Evolutionary conservation across 2,113 vertebrate species (phyloP).

Genomic region (Pseudolaguvia tuberculata): DNA sequence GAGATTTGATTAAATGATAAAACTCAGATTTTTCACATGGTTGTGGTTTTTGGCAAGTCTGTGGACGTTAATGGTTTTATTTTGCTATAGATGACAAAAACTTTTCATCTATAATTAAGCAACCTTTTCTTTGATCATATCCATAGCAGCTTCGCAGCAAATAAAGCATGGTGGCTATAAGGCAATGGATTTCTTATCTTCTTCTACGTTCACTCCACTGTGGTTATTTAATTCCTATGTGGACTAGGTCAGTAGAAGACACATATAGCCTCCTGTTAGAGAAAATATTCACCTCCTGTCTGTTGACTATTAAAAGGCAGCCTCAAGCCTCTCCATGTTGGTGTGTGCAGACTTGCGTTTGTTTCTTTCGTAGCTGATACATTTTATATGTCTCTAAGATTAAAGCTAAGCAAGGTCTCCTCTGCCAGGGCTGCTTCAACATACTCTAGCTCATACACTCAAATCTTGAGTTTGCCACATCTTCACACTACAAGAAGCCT

Average conservation of each 20-base stretch:
- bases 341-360: conserved; percentile 42
- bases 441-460: conserved; percentile 75
- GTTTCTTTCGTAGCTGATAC: conserved; percentile 50
- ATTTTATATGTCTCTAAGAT: conserved; percentile 68
- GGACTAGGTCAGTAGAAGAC: conserved; percentile 23
- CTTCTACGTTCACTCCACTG: conserved; percentile 25
- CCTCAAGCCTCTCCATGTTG: conserved; percentile 17
- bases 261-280: conserved; percentile 22
- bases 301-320: conserved; percentile 25
- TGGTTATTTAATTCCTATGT: conserved; percentile 37
- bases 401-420: conserved; percentile 78
- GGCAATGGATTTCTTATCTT: conserved; percentile 30
- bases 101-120: conserved; percentile 1
- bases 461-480: conserved; percentile 74
- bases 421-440: conserved; percentile 72
- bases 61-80: background rate
- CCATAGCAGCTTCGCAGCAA: conserved; percentile 7
- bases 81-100: background rate
- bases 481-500: conserved; percentile 53
- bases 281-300: conserved; percentile 21
- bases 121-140: conserved; percentile 26
- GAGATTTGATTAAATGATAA: conserved; percentile 8
- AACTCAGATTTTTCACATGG: background rate
- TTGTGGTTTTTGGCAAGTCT: background rate
- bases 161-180: conserved; percentile 8